phyloP scores from a whole-genome alignment of 2,888 invertebrate genomes.

The Amphipyra tragopoginis region DNA sequence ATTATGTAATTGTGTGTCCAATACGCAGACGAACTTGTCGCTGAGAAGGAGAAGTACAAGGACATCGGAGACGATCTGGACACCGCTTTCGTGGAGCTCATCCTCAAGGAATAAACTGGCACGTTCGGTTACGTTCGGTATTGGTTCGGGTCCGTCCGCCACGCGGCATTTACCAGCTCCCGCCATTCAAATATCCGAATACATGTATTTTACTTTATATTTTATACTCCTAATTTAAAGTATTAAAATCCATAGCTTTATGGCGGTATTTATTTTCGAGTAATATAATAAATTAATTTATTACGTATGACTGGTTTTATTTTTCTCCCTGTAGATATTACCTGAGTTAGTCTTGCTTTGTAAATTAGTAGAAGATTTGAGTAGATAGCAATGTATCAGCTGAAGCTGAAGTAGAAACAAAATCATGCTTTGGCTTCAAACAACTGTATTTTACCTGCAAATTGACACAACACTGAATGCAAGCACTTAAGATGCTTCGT shows the following conservation, averaged over 20 bases:
- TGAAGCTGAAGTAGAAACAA: not conserved
- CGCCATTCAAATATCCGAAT: conserved; percentile 80
- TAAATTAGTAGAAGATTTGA: conserved; percentile 1
- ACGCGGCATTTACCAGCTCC: conserved; percentile 65
- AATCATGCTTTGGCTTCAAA: not conserved
- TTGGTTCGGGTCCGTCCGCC: conserved; percentile 48
- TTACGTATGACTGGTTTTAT: conserved; percentile 77
- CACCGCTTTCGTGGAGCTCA: conserved; percentile 98
- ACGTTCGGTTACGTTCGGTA: conserved; percentile 40
- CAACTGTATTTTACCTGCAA: conserved; percentile 7
- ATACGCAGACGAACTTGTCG: conserved; percentile 96
- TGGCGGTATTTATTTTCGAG: conserved; percentile 88
- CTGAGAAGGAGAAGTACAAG: conserved; percentile 99
- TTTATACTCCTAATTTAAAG: conserved; percentile 87
- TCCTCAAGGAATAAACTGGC: conserved; percentile 91
- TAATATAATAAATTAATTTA: conserved; percentile 87
- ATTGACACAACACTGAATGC: not conserved
- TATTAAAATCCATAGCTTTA: conserved; percentile 85
- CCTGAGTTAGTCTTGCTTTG: conserved; percentile 6
- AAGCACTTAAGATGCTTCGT: not conserved
- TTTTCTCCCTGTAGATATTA: conserved; percentile 45
- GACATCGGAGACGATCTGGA: conserved; percentile 99
- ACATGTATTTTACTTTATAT: conserved; percentile 83
- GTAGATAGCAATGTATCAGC: conserved; percentile 1
- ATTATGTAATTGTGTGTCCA: conserved; percentile 55